Evolutionary conservation across 2,888 invertebrate genomes (phyloP), one percentile per base, ranked within the genome.

Genomic region (Argyresthia albistria): DNA sequence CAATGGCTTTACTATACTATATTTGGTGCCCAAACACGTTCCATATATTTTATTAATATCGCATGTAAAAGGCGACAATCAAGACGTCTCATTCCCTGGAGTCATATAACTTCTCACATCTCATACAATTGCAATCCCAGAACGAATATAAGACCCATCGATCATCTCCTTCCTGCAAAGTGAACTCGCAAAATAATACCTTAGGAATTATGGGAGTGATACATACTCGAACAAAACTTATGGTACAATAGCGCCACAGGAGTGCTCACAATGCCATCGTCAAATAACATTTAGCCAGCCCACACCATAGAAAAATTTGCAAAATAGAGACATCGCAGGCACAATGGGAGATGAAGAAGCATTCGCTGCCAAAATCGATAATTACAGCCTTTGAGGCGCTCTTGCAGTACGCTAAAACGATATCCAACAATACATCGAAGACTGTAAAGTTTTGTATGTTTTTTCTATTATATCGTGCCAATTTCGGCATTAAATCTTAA

Each of bases 211-310:
- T 86, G 80, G 84, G 86, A 81, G 87, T 87, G 87, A 87, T 86
- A 80, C 73, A 73, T 71, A 67, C 63, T 60, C 59, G 67, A 63
- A 78, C 69, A 79, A 73, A 72, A 68, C 65, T 53, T 39, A 25
- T 11, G 35, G 39, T n/a, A 82, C 80, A 86, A 87, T 63, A 63
- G 71, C 84, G n/a, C 84, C 59, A 67, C 84, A 68, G 86, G 83
- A 73, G 81, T 72, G 74, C 83, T 76, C 69, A 83, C 83, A 79
- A 80, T 77, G 69, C 74, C 70, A 72, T 86, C 82, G 81, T 87
- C 83, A 84, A 84, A 86, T 86, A 86, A 82, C 84, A 79, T 84
- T 86, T 84, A 86, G 80, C 79, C 80, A 73, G 76, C 82, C 84
- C 83, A 80, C 83, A 84, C 86, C 81, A 83, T 84, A 82, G 82